phyloP scores from a whole-genome alignment of 2,797 vertebrate species.

The Cyprinodon diabolis region DNA sequence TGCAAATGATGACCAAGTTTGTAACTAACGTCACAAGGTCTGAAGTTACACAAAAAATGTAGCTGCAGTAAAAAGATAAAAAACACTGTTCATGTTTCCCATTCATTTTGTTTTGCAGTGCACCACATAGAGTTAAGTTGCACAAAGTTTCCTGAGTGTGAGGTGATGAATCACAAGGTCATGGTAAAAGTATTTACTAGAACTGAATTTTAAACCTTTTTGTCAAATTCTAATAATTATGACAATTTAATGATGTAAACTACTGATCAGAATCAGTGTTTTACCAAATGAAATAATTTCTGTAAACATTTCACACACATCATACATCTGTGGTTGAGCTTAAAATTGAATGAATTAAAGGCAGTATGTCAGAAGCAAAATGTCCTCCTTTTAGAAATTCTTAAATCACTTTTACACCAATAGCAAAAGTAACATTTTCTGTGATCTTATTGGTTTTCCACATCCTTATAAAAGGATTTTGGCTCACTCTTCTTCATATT shows the following conservation, averaged over 20 bases:
- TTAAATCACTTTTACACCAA: neutral
- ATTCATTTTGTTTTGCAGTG: neutral
- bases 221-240: neutral
- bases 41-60: neutral
- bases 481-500: neutral
- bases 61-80: no score
- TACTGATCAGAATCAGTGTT: neutral
- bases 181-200: neutral
- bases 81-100: neutral
- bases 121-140: neutral
- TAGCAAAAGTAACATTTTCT: neutral
- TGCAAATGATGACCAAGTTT: neutral
- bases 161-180: neutral
- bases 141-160: neutral
- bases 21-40: neutral
- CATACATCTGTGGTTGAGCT: neutral
- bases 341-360: neutral
- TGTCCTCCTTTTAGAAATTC: neutral
- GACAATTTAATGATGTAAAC: neutral
- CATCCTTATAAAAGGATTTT: neutral
- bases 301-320: neutral
- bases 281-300: no score
- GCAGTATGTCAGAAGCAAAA: neutral
- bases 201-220: neutral
- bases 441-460: neutral